phyloP scores from a whole-genome alignment of 1,140 invertebrate species.

The Platorchestia sp. region DNA sequence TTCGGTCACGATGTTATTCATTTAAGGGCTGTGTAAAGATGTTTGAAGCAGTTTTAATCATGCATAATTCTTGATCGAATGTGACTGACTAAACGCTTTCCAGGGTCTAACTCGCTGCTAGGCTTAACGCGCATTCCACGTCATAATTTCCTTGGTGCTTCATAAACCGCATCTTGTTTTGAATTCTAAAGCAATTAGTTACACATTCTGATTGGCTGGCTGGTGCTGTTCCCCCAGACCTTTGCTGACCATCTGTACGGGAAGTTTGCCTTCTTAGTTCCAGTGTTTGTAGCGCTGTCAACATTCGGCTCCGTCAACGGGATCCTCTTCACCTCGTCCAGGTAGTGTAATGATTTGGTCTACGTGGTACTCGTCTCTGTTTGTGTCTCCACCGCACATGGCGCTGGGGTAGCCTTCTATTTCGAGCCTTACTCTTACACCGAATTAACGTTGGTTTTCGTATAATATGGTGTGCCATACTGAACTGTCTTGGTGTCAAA shows the following conservation, averaged over 20 bases:
- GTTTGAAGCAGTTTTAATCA: neutral
- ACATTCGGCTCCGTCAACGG: slow-evolving; percentile 90
- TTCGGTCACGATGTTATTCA: neutral
- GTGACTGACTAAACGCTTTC: neutral
- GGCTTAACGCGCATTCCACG: neutral
- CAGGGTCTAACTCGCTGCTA: neutral
- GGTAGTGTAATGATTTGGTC: slow-evolving; percentile 69
- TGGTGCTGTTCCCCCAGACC: slow-evolving; percentile 65
- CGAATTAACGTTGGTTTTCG: neutral
- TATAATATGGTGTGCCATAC: too few species aligned
- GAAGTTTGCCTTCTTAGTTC: slow-evolving; percentile 76
- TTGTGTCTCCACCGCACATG: neutral
- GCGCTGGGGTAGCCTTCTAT: neutral
- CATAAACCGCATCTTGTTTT: neutral
- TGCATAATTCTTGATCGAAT: neutral
- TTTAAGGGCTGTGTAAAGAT: neutral
- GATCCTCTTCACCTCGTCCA: slow-evolving; percentile 89
- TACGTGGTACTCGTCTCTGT: neutral
- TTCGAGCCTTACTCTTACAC: neutral
- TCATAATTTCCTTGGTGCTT: neutral
- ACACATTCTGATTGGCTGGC: slow-evolving; percentile 1
- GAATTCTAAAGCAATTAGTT: neutral
- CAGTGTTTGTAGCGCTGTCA: slow-evolving; percentile 89
- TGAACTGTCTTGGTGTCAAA: too few species aligned
- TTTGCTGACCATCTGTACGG: slow-evolving; percentile 75